Evolutionary conservation across 2,888 invertebrate genomes (phyloP).

Genomic region (Tenthredo livida): DNA sequence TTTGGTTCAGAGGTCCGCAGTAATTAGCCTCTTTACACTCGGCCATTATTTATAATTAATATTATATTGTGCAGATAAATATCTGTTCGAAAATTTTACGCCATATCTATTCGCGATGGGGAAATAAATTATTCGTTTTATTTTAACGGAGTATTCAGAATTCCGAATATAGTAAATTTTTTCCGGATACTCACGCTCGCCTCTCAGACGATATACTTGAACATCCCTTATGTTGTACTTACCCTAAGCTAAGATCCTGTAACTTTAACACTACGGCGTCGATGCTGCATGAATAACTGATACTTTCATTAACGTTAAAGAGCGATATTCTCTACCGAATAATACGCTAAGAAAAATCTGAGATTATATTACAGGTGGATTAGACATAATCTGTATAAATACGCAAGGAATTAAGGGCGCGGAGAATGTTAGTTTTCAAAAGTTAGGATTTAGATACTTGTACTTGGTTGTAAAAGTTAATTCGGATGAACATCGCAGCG

Average conservation of each 20-base stretch:
- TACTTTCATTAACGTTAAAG: conserved; percentile 46
- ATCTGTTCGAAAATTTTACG: background rate
- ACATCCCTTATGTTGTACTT: conserved; percentile 30
- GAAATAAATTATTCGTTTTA: background rate
- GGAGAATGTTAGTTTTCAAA: background rate
- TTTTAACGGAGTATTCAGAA: background rate
- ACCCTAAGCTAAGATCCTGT: conserved; percentile 25
- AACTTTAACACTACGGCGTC: conserved; percentile 24
- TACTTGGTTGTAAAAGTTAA: background rate
- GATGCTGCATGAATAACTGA: conserved; percentile 47
- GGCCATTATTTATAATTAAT: background rate
- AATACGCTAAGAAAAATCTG: background rate
- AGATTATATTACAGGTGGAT: background rate
- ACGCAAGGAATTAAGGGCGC: background rate
- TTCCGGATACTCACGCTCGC: background rate
- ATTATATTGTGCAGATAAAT: background rate
- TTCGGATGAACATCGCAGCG: background rate
- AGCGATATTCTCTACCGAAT: conserved; percentile 20
- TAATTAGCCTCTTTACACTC: background rate
- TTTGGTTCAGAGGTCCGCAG: background rate
- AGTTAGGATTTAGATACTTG: background rate
- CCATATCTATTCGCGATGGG: background rate
- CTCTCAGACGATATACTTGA: conserved; percentile 3
- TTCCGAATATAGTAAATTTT: background rate
- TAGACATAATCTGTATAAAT: background rate